A percentile compares a stretch with the other conserved stretches of the same genome.
These are phyloP conservation scores for Leucosticte australis DNA, from an alignment of 2,113 vertebrate species.

Conservation along the genomic window DNA sequence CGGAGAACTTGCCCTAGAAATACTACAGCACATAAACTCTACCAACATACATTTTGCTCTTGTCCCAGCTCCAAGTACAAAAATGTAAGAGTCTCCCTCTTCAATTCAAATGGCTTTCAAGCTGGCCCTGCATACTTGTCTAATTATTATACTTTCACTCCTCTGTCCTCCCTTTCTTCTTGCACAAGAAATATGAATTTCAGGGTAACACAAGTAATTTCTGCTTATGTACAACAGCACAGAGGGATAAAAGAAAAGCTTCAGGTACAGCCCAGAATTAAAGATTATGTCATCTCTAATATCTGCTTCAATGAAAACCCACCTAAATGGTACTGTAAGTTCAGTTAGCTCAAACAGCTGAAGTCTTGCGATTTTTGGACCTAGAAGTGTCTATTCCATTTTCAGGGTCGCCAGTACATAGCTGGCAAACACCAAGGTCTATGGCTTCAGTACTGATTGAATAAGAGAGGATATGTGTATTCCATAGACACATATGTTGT, in stretches of 20 bases:
- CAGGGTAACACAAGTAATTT: not conserved
- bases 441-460: not conserved
- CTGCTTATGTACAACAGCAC: not conserved
- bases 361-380: slow-evolving; percentile 36
- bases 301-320: not conserved
- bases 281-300: not conserved
- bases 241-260: not conserved
- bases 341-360: not conserved
- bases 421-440: not conserved
- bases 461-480: not conserved
- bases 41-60: not conserved
- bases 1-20: slow-evolving; percentile 5
- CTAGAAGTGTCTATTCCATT: not conserved
- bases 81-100: not conserved
- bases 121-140: not conserved
- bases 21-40: not conserved
- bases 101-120: not conserved
- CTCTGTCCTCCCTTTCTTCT: not conserved
- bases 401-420: slow-evolving; percentile 12
- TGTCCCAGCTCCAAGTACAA: not conserved
- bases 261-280: not conserved
- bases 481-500: slow-evolving; percentile 13
- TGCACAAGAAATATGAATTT: not conserved
- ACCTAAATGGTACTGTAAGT: not conserved
- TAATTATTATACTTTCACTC: not conserved